Evolutionary conservation across 2,797 vertebrate species (phyloP).

Genomic region (Sebastes cheni): DNA sequence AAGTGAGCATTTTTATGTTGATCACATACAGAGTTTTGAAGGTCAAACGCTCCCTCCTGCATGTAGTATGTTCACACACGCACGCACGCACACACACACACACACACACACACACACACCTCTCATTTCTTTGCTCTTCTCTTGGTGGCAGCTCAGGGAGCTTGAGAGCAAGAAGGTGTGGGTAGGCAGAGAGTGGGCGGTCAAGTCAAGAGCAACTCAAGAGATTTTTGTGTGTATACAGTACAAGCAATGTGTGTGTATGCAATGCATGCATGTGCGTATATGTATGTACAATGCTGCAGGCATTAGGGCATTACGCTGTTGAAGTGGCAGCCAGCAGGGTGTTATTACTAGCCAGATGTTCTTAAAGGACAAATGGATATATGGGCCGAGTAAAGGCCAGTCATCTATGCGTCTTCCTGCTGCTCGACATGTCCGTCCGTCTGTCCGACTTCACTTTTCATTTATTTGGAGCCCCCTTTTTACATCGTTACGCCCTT

Average conservation of each 20-base stretch:
- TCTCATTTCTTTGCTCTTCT: conserved; percentile 52
- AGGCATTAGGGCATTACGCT: conserved; percentile 59
- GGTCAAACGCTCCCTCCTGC: conserved; percentile 73
- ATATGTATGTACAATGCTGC: conserved; percentile 13
- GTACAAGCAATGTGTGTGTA: conserved; percentile 8
- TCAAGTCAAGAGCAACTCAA: conserved; percentile 64
- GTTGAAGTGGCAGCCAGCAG: conserved; percentile 50
- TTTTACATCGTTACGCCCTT: conserved; percentile 41
- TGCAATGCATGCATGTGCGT: conserved; percentile 9
- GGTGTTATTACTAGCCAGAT: conserved; percentile 61
- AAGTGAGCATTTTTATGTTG: conserved; percentile 76
- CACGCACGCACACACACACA: neutral
- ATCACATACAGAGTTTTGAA: conserved; percentile 77
- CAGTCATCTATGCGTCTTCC: conserved; percentile 36
- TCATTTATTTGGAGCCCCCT: conserved; percentile 48
- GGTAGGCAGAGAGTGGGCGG: conserved; percentile 47
- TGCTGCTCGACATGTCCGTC: neutral
- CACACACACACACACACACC: neutral
- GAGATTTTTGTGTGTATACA: conserved; percentile 43
- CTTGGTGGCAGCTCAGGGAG: conserved; percentile 70
- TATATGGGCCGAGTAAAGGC: conserved; percentile 42
- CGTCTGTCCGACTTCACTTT: conserved; percentile 30
- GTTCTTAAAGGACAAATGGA: conserved; percentile 65
- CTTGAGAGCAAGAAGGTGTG: conserved; percentile 55
- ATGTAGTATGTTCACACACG: conserved; percentile 34